Conservation (phyloP, 2,113 vertebrate genomes). For the Herpailurus yagouaroundi region DNA sequence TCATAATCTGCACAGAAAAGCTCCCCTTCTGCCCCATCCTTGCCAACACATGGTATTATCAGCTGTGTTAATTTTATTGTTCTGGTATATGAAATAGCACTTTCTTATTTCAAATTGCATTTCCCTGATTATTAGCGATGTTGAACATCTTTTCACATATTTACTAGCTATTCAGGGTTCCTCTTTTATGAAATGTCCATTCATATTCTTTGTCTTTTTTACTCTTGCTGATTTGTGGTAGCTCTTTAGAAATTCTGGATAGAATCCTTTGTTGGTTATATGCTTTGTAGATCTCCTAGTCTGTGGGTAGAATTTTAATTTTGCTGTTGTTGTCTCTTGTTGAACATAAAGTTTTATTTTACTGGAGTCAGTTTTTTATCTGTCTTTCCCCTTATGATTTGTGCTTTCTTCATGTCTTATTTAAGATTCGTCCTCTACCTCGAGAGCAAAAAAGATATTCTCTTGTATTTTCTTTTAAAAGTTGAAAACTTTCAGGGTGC, state of each 20-base stretch:
- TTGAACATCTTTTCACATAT: neutral
- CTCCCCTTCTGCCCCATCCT: neutral
- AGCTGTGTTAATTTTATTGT: neutral
- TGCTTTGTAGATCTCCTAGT: neutral
- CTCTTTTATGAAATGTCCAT: neutral
- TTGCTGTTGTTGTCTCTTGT: neutral
- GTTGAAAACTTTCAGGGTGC: neutral
- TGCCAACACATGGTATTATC: neutral
- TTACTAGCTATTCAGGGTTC: neutral
- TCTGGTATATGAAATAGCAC: neutral
- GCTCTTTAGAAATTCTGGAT: neutral
- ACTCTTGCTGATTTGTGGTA: neutral
- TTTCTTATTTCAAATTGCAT: neutral
- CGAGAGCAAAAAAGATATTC: neutral
- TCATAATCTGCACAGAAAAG: neutral
- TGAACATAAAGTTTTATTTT: constrained; percentile 23
- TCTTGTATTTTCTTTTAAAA: neutral
- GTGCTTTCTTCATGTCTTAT: neutral
- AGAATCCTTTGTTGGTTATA: neutral
- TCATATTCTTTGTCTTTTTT: neutral
- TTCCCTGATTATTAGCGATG: neutral
- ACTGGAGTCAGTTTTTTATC: neutral
- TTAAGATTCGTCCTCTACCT: neutral
- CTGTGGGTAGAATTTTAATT: constrained; percentile 26
- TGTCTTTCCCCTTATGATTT: neutral